Conservation (phyloP, 2,113 vertebrate species). For the Typhlomys cinereus region DNA sequence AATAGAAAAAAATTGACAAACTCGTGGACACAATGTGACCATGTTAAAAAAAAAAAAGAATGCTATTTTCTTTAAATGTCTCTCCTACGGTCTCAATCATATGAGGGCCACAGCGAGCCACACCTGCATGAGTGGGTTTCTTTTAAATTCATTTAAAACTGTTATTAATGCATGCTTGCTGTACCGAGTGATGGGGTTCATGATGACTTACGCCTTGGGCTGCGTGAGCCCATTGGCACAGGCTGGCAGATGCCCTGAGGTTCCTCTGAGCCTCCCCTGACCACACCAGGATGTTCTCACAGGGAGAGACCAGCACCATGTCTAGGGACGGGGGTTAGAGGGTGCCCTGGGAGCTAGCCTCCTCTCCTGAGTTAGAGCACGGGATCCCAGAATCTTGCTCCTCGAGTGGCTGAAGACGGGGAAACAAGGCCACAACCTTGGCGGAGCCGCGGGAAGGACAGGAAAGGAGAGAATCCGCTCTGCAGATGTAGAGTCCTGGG, state of each 20-base stretch:
- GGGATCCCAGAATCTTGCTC: fast-evolving
- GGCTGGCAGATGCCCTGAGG: too few relatives aligned
- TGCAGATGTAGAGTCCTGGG: too few relatives aligned
- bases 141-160: not conserved
- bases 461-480: too few relatives aligned
- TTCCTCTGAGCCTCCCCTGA: fast-evolving
- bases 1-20: constrained; percentile 41
- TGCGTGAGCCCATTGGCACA: fast-evolving
- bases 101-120: too few relatives aligned
- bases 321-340: fast-evolving
- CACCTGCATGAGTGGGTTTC: not conserved
- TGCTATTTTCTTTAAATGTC: not conserved
- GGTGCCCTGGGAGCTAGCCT: fast-evolving
- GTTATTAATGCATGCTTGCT: not conserved
- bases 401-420: too few relatives aligned
- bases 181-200: not conserved
- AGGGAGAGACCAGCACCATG: fast-evolving
- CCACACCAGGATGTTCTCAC: fast-evolving
- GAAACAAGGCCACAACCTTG: fast-evolving
- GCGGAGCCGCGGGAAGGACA: too few relatives aligned
- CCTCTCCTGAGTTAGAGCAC: not conserved
- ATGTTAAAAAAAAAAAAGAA: not conserved
- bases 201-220: not conserved
- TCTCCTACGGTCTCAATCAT: too few relatives aligned
- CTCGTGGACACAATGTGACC: not conserved